Percentiles rank a stretch among this genome's conserved stretches.
These are phyloP conservation scores for Sander vitreus DNA, from an alignment of 2,113 vertebrate genomes.

Conservation along the genomic window DNA sequence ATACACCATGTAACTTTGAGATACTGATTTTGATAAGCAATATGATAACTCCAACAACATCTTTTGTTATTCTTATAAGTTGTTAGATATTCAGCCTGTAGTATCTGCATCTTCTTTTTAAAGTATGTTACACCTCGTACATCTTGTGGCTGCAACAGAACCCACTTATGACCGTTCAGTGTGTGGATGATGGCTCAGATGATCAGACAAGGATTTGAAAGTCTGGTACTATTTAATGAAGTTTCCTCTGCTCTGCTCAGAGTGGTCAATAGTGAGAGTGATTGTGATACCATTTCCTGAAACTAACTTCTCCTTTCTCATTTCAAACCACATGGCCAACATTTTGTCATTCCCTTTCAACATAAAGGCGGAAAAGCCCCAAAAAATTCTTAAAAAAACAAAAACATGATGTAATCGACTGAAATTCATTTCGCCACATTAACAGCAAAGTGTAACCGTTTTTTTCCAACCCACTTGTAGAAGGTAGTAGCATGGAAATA, in stretches of 20 bases:
- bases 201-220: conserved; percentile 8
- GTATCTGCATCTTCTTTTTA: not conserved
- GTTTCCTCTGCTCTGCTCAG: not conserved
- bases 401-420: not conserved
- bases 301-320: conserved; percentile 46
- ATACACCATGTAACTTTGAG: not conserved
- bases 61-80: not conserved
- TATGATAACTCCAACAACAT: not conserved
- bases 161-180: not conserved
- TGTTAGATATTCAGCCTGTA: not conserved
- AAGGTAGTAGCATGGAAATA: not conserved
- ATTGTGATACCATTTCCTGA: conserved; percentile 43
- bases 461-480: conserved; percentile 1
- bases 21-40: not conserved
- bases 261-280: conserved; percentile 18
- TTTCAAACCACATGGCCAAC: conserved; percentile 1
- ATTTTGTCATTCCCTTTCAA: not conserved
- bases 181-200: not conserved
- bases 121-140: not conserved
- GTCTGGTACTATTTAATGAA: not conserved
- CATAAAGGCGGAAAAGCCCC: not conserved
- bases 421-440: conserved; percentile 10
- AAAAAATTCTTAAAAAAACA: too few relatives aligned
- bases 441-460: conserved; percentile 1
- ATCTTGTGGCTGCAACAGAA: not conserved